Evolutionary conservation across 2,113 vertebrate genomes (phyloP).

Genomic region (Myiozetetes cayanensis): DNA sequence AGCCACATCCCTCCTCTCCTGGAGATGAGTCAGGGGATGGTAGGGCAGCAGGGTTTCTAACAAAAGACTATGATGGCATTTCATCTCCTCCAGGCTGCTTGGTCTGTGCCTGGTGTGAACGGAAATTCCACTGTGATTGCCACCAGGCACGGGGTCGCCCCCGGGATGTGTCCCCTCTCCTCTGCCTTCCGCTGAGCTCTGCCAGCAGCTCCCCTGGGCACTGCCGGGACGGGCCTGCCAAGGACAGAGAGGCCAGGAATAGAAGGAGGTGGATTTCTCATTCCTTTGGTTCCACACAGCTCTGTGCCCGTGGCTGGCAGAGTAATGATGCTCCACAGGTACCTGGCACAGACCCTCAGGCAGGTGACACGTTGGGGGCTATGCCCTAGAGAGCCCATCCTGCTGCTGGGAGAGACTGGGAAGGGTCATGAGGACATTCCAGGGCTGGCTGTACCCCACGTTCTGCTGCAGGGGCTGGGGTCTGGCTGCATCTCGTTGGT

Average conservation of each 20-base stretch:
- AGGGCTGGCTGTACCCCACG: background rate
- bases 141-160: background rate
- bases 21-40: background rate
- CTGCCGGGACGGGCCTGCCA: background rate
- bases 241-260: slow-evolving; percentile 21
- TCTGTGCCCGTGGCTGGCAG: background rate
- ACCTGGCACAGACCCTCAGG: background rate
- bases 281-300: background rate
- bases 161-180: background rate
- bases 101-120: rapidly evolving
- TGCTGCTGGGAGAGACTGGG: background rate
- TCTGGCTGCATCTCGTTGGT: background rate
- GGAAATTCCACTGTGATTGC: background rate
- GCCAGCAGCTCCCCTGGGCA: background rate
- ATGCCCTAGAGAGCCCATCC: background rate
- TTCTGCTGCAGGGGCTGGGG: background rate
- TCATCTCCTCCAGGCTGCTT: background rate
- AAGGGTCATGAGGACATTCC: background rate
- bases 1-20: background rate
- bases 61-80: background rate
- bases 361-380: rapidly evolving
- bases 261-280: slow-evolving; percentile 2
- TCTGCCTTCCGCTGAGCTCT: background rate
- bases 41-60: background rate
- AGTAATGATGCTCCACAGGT: background rate